Evolutionary conservation across 1,140 invertebrate genomes (phyloP), one percentile per base, ranked within the genome.

Genomic region (Brachionus rubens): DNA sequence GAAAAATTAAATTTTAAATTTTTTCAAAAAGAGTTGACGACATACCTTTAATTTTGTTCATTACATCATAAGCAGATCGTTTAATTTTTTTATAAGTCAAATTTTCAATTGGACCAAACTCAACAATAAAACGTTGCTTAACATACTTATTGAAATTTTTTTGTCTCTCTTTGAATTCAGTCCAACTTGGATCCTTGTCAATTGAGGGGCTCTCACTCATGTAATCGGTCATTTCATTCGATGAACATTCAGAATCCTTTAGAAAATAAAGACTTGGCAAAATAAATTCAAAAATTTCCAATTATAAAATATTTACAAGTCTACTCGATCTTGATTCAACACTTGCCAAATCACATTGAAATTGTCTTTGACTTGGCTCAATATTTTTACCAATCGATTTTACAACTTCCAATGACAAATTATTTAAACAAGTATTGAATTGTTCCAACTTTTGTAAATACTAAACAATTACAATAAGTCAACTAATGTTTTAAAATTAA

Each of bases 91-190:
- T 65, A n/a, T 65, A 65, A 43, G 59, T 65, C 16, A 65, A 65
- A 21, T 65, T 65, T 43, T 65, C 59, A 36, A 65, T 65, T 36
- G 59, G 59, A 43, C 59, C 59, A 24, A 65, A 65, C 21, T 65
- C 59, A 14, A 28, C 24, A 14, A 65, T 65, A 43, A 65, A 65
- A 24, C 59, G 19, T 21, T 65, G 59, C 59, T 65, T 65, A 4
- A 65, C 59, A 65, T 65, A 65, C 43, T 65, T 65, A 24, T 65
- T 65, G 24, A 65, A 65, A 24, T 65, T 65, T 65, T 65, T 65
- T n/a, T 65, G 59, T 21, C 59, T 43, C 21, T 65, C 59, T 43
- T 65, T 65, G 10, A 65, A 65, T 26, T 65, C 59, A 43, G 24
- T 41, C 59, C 59, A 65, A 21, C 16, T 43, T 21, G 40, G 16